phyloP scores from a whole-genome alignment of 2,888 invertebrate species.

The Zhuqinia jingwanae region DNA sequence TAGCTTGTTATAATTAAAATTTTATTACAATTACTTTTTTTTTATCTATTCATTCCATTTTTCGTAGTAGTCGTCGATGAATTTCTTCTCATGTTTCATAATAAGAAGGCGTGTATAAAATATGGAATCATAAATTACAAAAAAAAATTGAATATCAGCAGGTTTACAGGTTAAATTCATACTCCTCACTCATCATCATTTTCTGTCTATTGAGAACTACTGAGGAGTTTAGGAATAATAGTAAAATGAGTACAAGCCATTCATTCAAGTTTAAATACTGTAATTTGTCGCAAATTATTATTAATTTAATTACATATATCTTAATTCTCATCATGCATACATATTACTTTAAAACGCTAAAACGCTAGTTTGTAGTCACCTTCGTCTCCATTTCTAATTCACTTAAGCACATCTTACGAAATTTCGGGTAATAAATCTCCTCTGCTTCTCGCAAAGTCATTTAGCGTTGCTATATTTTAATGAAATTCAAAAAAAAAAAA shows the following conservation, averaged over 20 bases:
- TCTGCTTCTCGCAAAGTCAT: slow-evolving; percentile 10
- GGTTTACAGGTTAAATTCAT: too few species aligned
- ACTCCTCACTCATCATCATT: too few species aligned
- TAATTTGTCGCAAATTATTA: slow-evolving; percentile 42
- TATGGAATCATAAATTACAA: too few species aligned
- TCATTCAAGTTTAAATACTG: not conserved
- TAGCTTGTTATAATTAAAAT: not conserved
- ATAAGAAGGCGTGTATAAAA: not conserved
- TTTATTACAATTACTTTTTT: not conserved
- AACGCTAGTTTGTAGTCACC: too few species aligned
- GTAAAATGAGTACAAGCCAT: too few species aligned
- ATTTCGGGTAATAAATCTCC: slow-evolving; percentile 59
- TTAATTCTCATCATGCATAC: too few species aligned
- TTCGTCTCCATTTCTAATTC: slow-evolving; percentile 10
- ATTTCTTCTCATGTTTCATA: not conserved
- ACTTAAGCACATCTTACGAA: slow-evolving; percentile 31
- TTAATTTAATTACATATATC: slow-evolving; percentile 44
- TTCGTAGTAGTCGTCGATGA: too few species aligned
- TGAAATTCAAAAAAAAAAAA: slow-evolving; percentile 36
- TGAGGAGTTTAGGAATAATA: too few species aligned
- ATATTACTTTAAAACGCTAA: not conserved
- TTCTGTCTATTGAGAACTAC: too few species aligned
- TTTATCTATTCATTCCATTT: slow-evolving; percentile 10
- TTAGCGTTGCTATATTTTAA: slow-evolving; percentile 12
- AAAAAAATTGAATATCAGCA: too few species aligned